Conservation (phyloP, 2,797 vertebrate genomes). For the Hypotaenidia philippensis region DNA sequence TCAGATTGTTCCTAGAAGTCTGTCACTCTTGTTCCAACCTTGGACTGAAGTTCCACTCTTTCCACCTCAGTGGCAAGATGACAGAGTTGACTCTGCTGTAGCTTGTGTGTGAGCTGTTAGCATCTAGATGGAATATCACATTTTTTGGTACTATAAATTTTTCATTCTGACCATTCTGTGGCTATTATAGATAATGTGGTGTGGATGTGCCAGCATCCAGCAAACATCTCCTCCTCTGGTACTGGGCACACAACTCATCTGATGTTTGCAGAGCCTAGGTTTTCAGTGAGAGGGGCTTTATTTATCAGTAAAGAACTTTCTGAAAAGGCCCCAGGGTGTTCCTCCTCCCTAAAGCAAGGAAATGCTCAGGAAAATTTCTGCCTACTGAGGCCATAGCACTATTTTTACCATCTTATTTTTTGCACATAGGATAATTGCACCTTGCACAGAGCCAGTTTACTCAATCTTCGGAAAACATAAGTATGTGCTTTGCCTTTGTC, state of each 20-base stretch:
- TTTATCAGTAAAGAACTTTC: neutral
- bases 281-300: neutral
- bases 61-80: neutral
- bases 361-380: neutral
- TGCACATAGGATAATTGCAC: neutral
- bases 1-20: neutral
- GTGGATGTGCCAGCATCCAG: neutral
- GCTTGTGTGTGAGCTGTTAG: neutral
- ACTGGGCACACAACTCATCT: neutral
- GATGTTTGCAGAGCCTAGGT: rapidly evolving
- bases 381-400: neutral
- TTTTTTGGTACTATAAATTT: neutral
- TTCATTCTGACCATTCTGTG: neutral
- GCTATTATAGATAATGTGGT: neutral
- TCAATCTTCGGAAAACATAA: neutral
- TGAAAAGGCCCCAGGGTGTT: neutral
- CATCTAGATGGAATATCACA: neutral
- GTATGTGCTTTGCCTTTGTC: neutral
- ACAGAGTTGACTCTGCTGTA: neutral
- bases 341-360: neutral
- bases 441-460: neutral
- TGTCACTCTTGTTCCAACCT: neutral
- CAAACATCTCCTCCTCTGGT: neutral
- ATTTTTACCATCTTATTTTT: neutral
- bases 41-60: neutral